phyloP scores from a whole-genome alignment of 1,140 invertebrate species.

The Nylanderia fulva region DNA sequence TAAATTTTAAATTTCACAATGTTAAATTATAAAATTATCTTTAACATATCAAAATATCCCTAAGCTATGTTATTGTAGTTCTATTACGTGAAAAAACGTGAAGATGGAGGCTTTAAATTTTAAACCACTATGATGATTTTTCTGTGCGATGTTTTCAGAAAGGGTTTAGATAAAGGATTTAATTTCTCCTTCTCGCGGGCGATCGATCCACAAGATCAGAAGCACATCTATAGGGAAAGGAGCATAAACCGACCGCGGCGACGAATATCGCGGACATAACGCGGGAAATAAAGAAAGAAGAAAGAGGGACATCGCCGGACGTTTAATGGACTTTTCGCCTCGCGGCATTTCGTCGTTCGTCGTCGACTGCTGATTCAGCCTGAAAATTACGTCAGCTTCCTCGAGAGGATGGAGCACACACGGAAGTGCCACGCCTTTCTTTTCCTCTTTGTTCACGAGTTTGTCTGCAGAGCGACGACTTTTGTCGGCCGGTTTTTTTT shows the following conservation, averaged over 20 bases:
- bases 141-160: conserved; percentile 12
- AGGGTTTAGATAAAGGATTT: neutral
- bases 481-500: neutral
- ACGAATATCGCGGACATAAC: conserved; percentile 36
- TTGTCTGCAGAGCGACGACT: conserved; percentile 32
- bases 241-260: conserved; percentile 17
- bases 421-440: conserved; percentile 57
- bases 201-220: conserved; percentile 22
- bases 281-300: conserved; percentile 19
- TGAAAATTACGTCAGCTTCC: conserved; percentile 68
- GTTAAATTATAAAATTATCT: no score
- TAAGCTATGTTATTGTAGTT: neutral
- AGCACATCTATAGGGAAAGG: conserved; percentile 13
- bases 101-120: neutral
- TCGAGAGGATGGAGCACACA: conserved; percentile 47
- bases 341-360: conserved; percentile 25
- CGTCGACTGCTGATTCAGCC: conserved; percentile 71
- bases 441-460: neutral
- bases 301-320: conserved; percentile 33
- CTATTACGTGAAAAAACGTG: conserved; percentile 18
- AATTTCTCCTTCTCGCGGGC: no score
- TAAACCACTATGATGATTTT: neutral
- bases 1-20: no score
- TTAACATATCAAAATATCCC: no score
- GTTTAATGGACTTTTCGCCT: conserved; percentile 67